Evolutionary conservation across 1,140 invertebrate genomes (phyloP), one percentile per base, ranked within the genome.

Genomic region (Macrotrachela quadricornifera): DNA sequence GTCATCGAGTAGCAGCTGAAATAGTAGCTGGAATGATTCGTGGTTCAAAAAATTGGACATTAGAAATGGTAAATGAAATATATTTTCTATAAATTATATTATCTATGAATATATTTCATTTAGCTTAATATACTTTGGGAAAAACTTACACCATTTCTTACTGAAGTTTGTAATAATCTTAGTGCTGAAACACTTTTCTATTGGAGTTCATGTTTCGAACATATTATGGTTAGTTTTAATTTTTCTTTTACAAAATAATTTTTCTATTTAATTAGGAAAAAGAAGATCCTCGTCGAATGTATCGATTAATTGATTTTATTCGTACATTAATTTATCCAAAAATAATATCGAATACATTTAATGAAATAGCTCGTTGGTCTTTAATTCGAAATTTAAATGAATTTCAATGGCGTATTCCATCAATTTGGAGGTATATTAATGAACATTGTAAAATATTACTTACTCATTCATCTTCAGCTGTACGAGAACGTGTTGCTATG

Each of bases 1-100:
- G 71, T 58, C 84, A 91, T 60, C 74, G 83, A 46, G 85, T 83
- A 70, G 84, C 81, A 0, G 75, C 83, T 3, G 86, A 91, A 67
- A 76, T 91, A 6, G 72, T 83, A 1, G 74, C 79, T 9, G 79
- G 82, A 10, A 61, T 86, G 0, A 73, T 90, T 13, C 66, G 76
- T 10, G 85, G 83, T 0, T 76, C 78, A 1, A 85, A 87, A 61
- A 79, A 86, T 62, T 90, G 84, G 85, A 69, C 76, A 1, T 82
- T 75, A 58, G 65, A 75, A 0, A 78, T 79, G 10, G 44, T 40
- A 13, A n/a, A n/a, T n/a, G n/a, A n/a, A n/a, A n/a, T 15, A 8
- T 40, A 46, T 46, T 21, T 47, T 46, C 14, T 47, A 16, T 50
- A 30, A 40, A 36, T 54, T 48, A 21, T 45, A 56, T 59, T 13